A percentile compares a stretch with the other conserved stretches of the same genome.
These are phyloP conservation scores for Excalfactoria chinensis DNA, from an alignment of 2,113 vertebrate species.

Conservation along the genomic window DNA sequence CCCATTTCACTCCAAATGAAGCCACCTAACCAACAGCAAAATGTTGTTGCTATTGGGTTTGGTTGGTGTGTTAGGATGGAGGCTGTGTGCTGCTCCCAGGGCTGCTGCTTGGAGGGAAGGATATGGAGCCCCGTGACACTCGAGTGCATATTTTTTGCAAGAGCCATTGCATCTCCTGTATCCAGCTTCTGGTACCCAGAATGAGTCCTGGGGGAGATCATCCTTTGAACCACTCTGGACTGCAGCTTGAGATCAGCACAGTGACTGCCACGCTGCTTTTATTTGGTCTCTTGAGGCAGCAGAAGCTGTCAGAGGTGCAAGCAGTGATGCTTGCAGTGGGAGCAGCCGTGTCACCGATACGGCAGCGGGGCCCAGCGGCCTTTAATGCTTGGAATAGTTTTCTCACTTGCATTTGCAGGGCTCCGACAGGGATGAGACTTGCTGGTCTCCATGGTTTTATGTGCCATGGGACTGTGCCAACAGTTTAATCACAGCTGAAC, in stretches of 20 bases:
- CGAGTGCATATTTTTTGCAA: not conserved
- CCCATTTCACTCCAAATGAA: not conserved
- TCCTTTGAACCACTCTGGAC: not conserved
- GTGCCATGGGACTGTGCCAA: slow-evolving; percentile 68
- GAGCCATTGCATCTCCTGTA: not conserved
- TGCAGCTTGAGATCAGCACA: not conserved
- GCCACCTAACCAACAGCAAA: too few relatives aligned
- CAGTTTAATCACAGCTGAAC: slow-evolving; percentile 71
- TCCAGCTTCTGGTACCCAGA: not conserved
- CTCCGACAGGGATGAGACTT: not conserved
- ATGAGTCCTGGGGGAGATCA: not conserved
- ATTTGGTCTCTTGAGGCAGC: not conserved
- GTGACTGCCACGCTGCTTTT: fast-evolving
- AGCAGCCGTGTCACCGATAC: not conserved
- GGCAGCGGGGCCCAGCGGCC: not conserved
- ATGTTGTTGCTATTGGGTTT: not conserved
- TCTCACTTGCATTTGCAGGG: not conserved
- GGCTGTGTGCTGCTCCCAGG: fast-evolving
- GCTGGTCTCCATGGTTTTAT: slow-evolving; percentile 64
- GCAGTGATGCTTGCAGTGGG: fast-evolving
- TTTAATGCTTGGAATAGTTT: not conserved
- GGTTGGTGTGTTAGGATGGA: not conserved
- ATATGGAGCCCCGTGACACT: not conserved
- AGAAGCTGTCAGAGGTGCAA: not conserved
- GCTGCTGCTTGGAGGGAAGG: not conserved